Base-by-base conservation (phyloP, 1,140 invertebrate species). In the Heliothis subflexa region DNA sequence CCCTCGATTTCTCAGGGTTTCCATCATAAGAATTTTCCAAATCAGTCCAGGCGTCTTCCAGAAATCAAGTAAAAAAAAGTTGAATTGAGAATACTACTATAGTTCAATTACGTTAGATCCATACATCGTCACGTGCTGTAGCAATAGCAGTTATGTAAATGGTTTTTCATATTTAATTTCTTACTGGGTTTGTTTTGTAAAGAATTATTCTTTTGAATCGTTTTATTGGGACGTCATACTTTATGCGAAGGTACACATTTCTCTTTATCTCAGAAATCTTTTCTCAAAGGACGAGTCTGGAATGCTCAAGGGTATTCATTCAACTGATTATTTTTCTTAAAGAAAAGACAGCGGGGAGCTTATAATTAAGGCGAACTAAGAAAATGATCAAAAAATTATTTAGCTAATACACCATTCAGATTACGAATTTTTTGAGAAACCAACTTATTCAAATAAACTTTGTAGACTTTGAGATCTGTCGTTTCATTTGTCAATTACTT, bases 251-350 rank as follows among this genome's bases (percentile, higher is more conserved):
- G 73, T 84, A 86, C 83, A 93, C 84, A 87, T 89, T 91, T 90
- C 88, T 89, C 85, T 90, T 91, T 92, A 90, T 91, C 89, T 89
- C 55, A 81, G 78, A 88, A 90, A 91, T 91, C 84, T 90, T 83
- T 86, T 86, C 86, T 91, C 87, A 92, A 91, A 93, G 86, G 86
- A 81, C 85, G 83, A 87, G 76, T 77, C 84, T 87, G 85, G 86
- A 88, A 88, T 89, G 86, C 86, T 91, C 84, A 86, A 90, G 87
- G 86, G 87, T 83, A 88, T 93, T 90, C 86, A 87, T 92, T 93
- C 87, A 90, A 89, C 86, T 88, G 87, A 91, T 92, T 92, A 89
- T 92, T 85, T 90, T 93, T 89, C 84, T 86, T 86, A 64, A 64
- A 86, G 72, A 87, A 83, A 87, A 88, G 85, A 86, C 85, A 87